Evolutionary conservation across 2,888 invertebrate species (phyloP), one percentile per base, ranked within the genome.

Genomic region (Philaethria dido): DNA sequence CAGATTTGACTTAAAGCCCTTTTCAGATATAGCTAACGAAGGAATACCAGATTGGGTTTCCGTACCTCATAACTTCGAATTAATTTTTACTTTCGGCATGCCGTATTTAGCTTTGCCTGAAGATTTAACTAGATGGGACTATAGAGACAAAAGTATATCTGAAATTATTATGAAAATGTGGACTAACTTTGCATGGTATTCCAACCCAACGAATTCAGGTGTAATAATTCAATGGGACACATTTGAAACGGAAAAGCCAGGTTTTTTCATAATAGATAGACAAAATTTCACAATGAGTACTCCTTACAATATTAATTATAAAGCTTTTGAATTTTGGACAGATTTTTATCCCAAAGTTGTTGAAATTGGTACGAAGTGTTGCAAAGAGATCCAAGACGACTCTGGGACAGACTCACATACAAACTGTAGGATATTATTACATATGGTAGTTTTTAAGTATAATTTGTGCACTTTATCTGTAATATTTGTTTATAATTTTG

Each of bases 241-340:
- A 6, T 97, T 95, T 77, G 94, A 94, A 69, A 88, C 92, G 47
- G 94, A 95, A 16, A 94, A 93, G 73, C 96, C 96, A 0, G 94
- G 95, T 0, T 94, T 96, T 76, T 91, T 97, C 64, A 94, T 96
- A 29, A 95, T 97, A 57, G 96, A 97, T 80, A 94, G 95, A 61
- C 86, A 91, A 72, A 96, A 94, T 75, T 96, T 97, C 77, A 95
- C 95, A 70, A 96, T 97, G 95, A 96, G 95, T 75, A 94, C 95
- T 74, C 84, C 94, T 0, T 91, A 89, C 2, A 94, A 92, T 36
- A 92, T 97, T 36, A 96, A 97, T 85, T 96, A 96, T 78, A 96
- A 95, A 78, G 95, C 96, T 22, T 94, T 97, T 72, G 95, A 95
- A 71, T 97, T 97, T 86, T 97, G 97, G 97, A 96, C 96, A 75